These are phyloP conservation scores for Heliconius aoede DNA, from an alignment of 2,888 invertebrate species.

Conservation along the genomic window DNA sequence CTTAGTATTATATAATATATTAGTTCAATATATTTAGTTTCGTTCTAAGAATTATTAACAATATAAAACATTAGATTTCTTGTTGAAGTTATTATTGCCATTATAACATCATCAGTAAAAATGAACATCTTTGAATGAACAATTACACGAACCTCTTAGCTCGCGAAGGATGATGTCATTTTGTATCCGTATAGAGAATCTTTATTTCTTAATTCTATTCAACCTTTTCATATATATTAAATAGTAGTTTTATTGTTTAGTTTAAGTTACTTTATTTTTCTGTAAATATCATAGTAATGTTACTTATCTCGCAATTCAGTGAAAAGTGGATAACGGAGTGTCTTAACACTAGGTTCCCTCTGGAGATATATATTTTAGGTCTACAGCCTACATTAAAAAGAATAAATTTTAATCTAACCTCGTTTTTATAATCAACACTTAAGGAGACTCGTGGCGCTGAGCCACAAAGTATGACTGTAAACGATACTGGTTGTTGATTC, in stretches of 20 bases:
- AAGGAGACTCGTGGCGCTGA: too few species aligned
- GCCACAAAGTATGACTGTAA: too few species aligned
- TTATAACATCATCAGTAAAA: slow-evolving; percentile 29
- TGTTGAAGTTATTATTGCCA: slow-evolving; percentile 18
- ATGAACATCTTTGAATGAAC: slow-evolving; percentile 26
- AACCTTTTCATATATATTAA: background rate
- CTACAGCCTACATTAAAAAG: too few species aligned
- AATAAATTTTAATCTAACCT: too few species aligned
- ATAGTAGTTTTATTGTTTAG: background rate
- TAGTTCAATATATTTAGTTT: background rate
- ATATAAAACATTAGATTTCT: background rate
- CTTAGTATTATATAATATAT: too few species aligned
- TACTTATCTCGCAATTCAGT: too few species aligned
- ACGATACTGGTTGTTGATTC: too few species aligned
- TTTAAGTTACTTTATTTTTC: background rate
- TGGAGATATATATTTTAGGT: too few species aligned
- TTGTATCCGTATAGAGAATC: slow-evolving; percentile 13
- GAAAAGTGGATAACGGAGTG: too few species aligned
- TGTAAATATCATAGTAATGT: too few species aligned
- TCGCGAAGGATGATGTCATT: background rate
- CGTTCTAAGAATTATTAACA: background rate
- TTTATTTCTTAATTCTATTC: background rate
- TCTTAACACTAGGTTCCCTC: too few species aligned
- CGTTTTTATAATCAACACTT: too few species aligned
- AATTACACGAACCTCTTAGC: slow-evolving; percentile 20